Evolutionary conservation across 2,113 vertebrate genomes (phyloP), one percentile per base, ranked within the genome.

Genomic region (Triplophysa rosa): DNA sequence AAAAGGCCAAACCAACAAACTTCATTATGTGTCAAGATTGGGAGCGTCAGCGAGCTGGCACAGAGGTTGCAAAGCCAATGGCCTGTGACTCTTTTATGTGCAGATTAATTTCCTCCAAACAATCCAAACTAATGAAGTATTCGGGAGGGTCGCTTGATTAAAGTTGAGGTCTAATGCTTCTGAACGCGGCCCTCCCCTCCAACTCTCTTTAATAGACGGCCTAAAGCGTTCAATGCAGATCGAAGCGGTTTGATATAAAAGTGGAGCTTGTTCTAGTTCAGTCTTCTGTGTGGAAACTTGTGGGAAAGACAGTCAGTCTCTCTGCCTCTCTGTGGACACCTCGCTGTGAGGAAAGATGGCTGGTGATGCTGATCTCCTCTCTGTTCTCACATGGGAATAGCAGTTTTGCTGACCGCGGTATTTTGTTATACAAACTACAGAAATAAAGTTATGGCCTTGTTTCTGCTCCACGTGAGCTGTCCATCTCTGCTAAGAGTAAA

Each of bases 391-490:
- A 78, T 85, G 89, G 72, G 88, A 70, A 81, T 67, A 17, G 81
- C 75, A 77, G 80, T 67, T 78, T 85, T 90, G 88, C 91, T 88
- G 87, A 86, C 86, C 84, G 62, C 62, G 75, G 64, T 45, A n/a
- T 52, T 79, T 68, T 73, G 69, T 52, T 80, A 62, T 67, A 82
- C 77, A 73, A 83, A 65, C 69, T 65, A 73, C 49, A 80, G 83
- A 89, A 84, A 82, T 58, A 79, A 87, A 87, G 85, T 88, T 86
- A 65, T 77, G 33, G 59, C 74, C 59, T 70, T 42, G 37, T 24
- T 54, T 49, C 47, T 42, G 19, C 33, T 74, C 58, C 6, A 13
- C 72, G 26, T 56, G 68, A 56, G 45, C 19, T 56, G 52, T 8
- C 24, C 11, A 33, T 37, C 69, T 71, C 26, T 70, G 68, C 16